A percentile compares a stretch with the other conserved stretches of the same genome.
Conservation (phyloP, 1,140 invertebrate species). For the Micrasema minimum region DNA sequence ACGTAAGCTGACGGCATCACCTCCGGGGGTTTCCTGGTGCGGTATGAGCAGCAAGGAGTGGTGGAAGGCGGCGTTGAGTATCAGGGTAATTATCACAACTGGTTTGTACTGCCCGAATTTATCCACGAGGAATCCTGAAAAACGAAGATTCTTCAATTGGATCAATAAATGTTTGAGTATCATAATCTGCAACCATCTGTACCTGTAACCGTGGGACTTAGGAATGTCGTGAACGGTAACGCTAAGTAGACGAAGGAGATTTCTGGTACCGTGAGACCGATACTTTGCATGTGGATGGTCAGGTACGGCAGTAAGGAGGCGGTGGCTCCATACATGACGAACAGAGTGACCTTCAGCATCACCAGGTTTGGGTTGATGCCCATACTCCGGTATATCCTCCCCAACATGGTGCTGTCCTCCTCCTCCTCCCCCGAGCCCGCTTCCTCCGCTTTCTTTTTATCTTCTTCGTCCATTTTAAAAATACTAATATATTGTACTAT, state of each 20-base stretch:
- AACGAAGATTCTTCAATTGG: conserved; percentile 9
- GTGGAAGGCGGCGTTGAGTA: conserved; percentile 78
- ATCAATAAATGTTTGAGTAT: background rate
- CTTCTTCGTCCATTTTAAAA: conserved; percentile 53
- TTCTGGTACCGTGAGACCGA: conserved; percentile 84
- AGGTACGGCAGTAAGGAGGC: conserved; percentile 84
- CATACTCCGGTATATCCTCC: conserved; percentile 58
- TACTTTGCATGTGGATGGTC: conserved; percentile 88
- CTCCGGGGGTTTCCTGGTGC: conserved; percentile 77
- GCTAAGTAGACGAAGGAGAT: conserved; percentile 86
- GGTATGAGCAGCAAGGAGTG: conserved; percentile 78
- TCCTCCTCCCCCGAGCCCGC: conserved; percentile 53
- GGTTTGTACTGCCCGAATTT: conserved; percentile 85
- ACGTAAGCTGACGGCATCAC: conserved; percentile 77
- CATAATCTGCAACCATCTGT: conserved; percentile 43
- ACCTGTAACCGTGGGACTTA: conserved; percentile 83
- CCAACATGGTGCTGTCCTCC: conserved; percentile 58
- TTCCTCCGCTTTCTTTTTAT: conserved; percentile 60
- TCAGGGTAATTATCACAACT: conserved; percentile 78
- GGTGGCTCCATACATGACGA: conserved; percentile 84
- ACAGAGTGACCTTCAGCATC: conserved; percentile 82
- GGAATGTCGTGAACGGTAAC: conserved; percentile 82
- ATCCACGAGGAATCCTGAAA: conserved; percentile 80
- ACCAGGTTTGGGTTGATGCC: conserved; percentile 78
- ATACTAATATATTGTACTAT: conserved; percentile 18